phyloP scores from a whole-genome alignment of 2,888 invertebrate genomes.

The Fabriciana adippe region DNA sequence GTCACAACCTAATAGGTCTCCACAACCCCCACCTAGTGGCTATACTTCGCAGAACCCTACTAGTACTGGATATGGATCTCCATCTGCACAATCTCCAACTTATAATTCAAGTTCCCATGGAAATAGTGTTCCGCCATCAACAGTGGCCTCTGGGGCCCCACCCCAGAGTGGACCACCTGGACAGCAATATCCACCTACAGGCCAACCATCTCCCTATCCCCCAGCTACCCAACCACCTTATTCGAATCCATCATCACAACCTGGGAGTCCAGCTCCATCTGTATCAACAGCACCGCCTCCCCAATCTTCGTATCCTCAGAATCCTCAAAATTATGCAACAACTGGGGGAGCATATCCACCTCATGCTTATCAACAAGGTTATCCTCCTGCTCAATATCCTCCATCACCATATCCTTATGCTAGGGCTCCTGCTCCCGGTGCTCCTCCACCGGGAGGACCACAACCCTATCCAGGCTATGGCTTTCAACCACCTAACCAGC shows the following conservation, averaged over 20 bases:
- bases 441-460: slow-evolving; percentile 87
- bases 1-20: slow-evolving; percentile 78
- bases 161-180: slow-evolving; percentile 81
- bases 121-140: slow-evolving; percentile 75
- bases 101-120: slow-evolving; percentile 84
- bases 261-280: slow-evolving; percentile 77
- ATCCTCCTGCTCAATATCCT: slow-evolving; percentile 81
- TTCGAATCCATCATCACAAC: slow-evolving; percentile 80
- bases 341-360: slow-evolving; percentile 75
- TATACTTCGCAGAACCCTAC: slow-evolving; percentile 83
- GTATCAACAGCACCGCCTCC: slow-evolving; percentile 82
- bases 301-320: slow-evolving; percentile 80
- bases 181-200: slow-evolving; percentile 84
- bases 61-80: slow-evolving; percentile 84
- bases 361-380: slow-evolving; percentile 78
- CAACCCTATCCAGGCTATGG: slow-evolving; percentile 90
- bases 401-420: slow-evolving; percentile 82
- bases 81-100: slow-evolving; percentile 84
- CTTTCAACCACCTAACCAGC: slow-evolving; percentile 90
- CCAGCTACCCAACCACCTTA: slow-evolving; percentile 83
- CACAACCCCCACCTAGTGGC: slow-evolving; percentile 81
- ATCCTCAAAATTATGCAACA: slow-evolving; percentile 75
- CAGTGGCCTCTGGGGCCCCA: slow-evolving; percentile 76
- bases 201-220: slow-evolving; percentile 85
- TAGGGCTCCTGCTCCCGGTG: slow-evolving; percentile 83